Evolutionary conservation across 2,888 invertebrate species (phyloP), one percentile per base, ranked within the genome.

Genomic region (Archips crataeganus): DNA sequence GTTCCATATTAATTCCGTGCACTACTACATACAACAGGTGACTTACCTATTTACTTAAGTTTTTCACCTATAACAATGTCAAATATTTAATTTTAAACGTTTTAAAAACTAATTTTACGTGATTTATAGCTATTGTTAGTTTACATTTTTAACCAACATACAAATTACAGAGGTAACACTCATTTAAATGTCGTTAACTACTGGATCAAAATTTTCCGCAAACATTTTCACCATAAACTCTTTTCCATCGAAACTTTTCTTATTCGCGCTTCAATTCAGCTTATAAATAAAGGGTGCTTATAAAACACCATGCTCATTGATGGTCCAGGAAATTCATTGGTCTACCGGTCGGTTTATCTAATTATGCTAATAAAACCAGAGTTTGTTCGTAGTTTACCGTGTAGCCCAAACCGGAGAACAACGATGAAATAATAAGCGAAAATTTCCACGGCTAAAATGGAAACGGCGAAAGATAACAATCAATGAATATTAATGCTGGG

Each of bases 321-420:
- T 78, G 79, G 78, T 57, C 60, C 70, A 64, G 77, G 75, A 79
- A 84, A 85, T 85, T 85, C 81, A 84, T 79, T 80, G 82, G 79
- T 79, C 79, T 83, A 83, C 83, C 80, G 84, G 85, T 77, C 83
- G 83, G 81, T 87, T 89, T 87, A 90, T 87, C 86, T 86, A 88
- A 91, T 90, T 91, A 91, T 90, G 87, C 85, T 89, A 90, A 91
- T 87, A 81, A 87, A 83, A 83, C 79, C 77, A 70, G 81, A 88
- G 86, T 90, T 90, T 84, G 84, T 84, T 82, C 84, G 81, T 85
- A 89, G 86, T 89, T 88, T 83, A 81, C 81, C 79, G 80, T 83
- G 80, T 80, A 79, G 82, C 75, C 42, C 70, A 79, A 78, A 75
- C 75, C 74, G 75, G 70, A 1, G 75, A 77, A 75, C 75, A 79